Evolutionary conservation across 37 sponge, comb jelly and placozoan species (phyloP), one percentile per base, ranked within the genome.

Genomic region (Dysidea cf. avara): DNA sequence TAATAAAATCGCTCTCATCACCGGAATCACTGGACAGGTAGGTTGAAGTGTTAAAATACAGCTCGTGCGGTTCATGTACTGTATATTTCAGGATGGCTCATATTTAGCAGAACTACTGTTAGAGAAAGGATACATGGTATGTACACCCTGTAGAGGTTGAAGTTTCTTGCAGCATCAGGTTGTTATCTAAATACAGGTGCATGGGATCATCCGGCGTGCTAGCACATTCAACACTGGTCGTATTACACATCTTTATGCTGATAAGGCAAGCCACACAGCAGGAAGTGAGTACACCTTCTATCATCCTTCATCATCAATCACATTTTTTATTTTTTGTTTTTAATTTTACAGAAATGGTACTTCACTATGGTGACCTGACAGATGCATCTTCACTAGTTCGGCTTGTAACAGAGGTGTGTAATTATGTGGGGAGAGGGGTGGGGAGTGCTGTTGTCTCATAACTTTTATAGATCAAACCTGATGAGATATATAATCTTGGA

Each of bases 281-380:
- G 90, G 86, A 81, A 57, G 94, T 93, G 54, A 70, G 81, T 40
- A 25, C 11, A 13, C n/a, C 50, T 14, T 59, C 40, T 33, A 4
- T 68, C 28, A 17, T 18, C 11, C 28, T 22, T 9, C 28, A 25
- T 21, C 11, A 3, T 47, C 21, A 20, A 20, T 39, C 2, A 3
- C 49, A 17, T 6, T 5, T 14, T 3, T 35, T n/a, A 17, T 59
- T 37, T 2, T 32, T 38, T 49, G 22, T 50, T 40, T 83, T 32
- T 36, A 16, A 43, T 35, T 46, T 22, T 53, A 24, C 61, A 90
- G 88, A 69, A 2, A 54, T 94, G 31, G 48, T 63, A 63, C 79
- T 94, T n/a, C 95, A 94, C 63, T 94, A 90, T 81, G 95, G 95
- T 24, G 95, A 94, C 61, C 75, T 94, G 22, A 94, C 85, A 0